A percentile compares a stretch with the other conserved stretches of the same genome.
Conservation (phyloP, 2,113 vertebrate genomes). For the Globicephala melas region DNA sequence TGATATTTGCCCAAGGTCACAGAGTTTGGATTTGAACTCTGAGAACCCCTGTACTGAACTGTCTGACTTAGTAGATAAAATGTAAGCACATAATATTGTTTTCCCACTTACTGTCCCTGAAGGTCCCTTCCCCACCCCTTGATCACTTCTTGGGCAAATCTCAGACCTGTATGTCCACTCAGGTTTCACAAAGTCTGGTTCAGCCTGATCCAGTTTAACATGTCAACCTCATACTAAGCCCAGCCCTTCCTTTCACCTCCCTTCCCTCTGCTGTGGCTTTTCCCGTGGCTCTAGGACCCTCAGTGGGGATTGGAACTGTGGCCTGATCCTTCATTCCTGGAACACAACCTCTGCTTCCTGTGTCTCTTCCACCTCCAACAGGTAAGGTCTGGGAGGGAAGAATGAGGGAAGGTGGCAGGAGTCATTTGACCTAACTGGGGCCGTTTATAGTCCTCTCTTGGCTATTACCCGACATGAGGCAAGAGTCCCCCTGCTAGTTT, state of each 20-base stretch:
- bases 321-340: neutral
- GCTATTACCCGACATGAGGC: neutral
- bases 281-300: neutral
- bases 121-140: neutral
- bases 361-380: neutral
- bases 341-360: neutral
- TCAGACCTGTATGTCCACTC: neutral
- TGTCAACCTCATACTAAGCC: neutral
- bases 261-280: neutral
- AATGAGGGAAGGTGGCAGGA: neutral
- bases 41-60: neutral
- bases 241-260: neutral
- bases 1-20: neutral
- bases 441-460: neutral
- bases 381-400: neutral
- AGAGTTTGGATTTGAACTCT: neutral
- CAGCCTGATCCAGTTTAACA: neutral
- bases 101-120: neutral
- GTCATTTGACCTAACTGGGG: neutral
- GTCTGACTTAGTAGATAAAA: neutral
- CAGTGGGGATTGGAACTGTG: neutral
- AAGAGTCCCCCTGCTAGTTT: neutral
- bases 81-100: neutral
- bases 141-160: neutral
- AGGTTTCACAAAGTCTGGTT: neutral